Evolutionary conservation across 1,140 invertebrate genomes (phyloP), one percentile per base, ranked within the genome.

Genomic region (Cydia amplana): DNA sequence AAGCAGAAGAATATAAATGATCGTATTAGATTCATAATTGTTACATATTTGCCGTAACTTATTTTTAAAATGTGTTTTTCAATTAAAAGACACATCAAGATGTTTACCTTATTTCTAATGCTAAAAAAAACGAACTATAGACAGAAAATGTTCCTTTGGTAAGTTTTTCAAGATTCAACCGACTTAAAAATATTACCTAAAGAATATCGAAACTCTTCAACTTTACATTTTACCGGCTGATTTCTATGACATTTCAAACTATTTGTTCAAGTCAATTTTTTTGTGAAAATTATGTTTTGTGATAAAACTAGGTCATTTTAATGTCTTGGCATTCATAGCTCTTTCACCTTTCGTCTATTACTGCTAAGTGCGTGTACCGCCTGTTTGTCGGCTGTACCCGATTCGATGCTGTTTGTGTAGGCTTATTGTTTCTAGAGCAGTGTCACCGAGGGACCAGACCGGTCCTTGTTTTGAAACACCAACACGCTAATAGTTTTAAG

Each of bases 301-400:
- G 25, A 72, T 23, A 18, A 5, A 51, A 18, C 16, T n/a, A n/a
- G n/a, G n/a, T n/a, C n/a, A n/a, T 28, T 18, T 5, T n/a, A 9
- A n/a, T 23, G 10, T 60, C 55, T 23, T 20, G 2, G 12, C 55
- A 2, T 70, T 70, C 28, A 12, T 70, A 70, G 32, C 65, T 70
- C 65, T 32, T 20, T 64, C 65, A 23, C 10, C 18, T 23, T 7
- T 20, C 55, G 55, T 18, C 65, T 70, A 36, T 70, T 36, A 65
- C 65, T 9, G 28, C 32, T 70, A 78, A 80, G 77, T 80, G 74
- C 72, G 72, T 80, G 79, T 80, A 74, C 43, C 16, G n/a, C 16
- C 74, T 76, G 75, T 78, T 78, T 80, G 78, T 73, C 43, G 55
- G 75, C 70, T 75, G 49, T 51, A 75, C 74, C 60, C 64, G 72